A percentile compares a stretch with the other conserved stretches of the same genome.
phyloP scores from a whole-genome alignment of 2,113 vertebrate genomes.

The Alouatta palliata region DNA sequence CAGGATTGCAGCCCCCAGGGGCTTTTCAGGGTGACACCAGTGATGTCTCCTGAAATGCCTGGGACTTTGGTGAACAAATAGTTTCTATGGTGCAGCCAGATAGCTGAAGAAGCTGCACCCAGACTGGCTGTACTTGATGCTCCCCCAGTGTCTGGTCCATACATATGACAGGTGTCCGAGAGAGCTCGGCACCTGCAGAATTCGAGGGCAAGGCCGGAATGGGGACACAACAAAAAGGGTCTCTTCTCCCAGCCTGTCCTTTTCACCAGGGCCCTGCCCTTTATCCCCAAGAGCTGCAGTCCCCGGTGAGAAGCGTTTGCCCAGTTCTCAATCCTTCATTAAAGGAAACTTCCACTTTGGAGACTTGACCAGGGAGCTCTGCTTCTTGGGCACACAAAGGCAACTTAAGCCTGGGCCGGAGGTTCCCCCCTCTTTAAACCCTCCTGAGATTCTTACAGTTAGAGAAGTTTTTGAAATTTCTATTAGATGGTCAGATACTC shows the following conservation, averaged over 20 bases:
- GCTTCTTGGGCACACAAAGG: neutral
- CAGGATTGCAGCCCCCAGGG: conserved; percentile 70
- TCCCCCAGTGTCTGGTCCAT: conserved; percentile 35
- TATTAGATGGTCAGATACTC: neutral
- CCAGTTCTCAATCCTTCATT: neutral
- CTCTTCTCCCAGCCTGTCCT: neutral
- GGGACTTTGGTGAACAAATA: conserved; percentile 82
- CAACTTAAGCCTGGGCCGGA: neutral
- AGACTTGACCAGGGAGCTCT: neutral
- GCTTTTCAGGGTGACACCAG: conserved; percentile 63
- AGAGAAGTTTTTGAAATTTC: neutral
- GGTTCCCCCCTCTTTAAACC: neutral
- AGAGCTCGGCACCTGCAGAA: neutral
- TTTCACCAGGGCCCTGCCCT: neutral
- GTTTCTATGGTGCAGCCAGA: conserved; percentile 64
- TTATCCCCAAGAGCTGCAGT: neutral
- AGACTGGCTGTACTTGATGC: neutral
- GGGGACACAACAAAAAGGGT: neutral
- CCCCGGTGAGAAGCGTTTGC: neutral
- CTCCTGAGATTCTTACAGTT: neutral
- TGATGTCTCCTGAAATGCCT: conserved; percentile 39
- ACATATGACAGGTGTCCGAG: neutral
- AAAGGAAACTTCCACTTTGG: neutral
- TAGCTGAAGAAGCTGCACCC: neutral
- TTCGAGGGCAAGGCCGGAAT: neutral